Conservation (phyloP, 30 jellyfish, hydroid and myxozoan genomes). For the Pseudorhiza aurosa region DNA sequence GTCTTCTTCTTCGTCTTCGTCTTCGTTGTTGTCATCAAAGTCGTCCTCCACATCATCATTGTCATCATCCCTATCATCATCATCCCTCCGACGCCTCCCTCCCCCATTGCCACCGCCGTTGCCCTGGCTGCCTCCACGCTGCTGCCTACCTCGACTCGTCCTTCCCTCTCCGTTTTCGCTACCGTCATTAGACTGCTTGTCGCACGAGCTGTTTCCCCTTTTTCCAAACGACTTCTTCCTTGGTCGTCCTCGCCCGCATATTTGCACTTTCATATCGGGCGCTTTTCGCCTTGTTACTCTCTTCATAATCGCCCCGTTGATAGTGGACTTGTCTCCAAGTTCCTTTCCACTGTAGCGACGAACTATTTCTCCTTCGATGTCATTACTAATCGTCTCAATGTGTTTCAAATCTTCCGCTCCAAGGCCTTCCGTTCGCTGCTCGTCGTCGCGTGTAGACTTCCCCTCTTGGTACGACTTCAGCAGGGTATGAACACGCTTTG, state of each 20-base stretch:
- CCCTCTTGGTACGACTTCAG: not conserved
- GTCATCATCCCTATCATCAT: conserved; percentile 59
- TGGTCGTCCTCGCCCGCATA: conserved; percentile 76
- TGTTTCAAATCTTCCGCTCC: conserved; percentile 3
- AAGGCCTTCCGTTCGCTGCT: not conserved
- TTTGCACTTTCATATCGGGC: conserved; percentile 35
- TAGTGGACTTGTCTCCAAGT: not conserved
- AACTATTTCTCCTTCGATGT: conserved; percentile 40
- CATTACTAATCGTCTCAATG: conserved; percentile 16
- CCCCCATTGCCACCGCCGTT: conserved; percentile 59
- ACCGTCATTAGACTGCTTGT: conserved; percentile 68
- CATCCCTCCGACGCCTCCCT: conserved; percentile 53
- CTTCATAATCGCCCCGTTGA: conserved; percentile 10
- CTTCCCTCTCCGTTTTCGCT: conserved; percentile 70
- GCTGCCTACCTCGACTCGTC: conserved; percentile 64
- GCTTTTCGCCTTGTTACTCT: conserved; percentile 45
- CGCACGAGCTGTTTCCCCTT: conserved; percentile 47
- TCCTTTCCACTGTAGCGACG: conserved; percentile 19
- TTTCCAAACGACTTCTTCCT: conserved; percentile 55
- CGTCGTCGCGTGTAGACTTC: not conserved
- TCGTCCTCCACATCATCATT: conserved; percentile 58
- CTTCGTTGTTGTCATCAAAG: conserved; percentile 56
- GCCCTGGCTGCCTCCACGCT: conserved; percentile 58
- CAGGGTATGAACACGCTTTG: conserved; percentile 1
- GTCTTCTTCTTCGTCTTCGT: conserved; percentile 69